Evolutionary conservation across 2,888 invertebrate species (phyloP), one percentile per base, ranked within the genome.

Genomic region (Nysson spinosus): DNA sequence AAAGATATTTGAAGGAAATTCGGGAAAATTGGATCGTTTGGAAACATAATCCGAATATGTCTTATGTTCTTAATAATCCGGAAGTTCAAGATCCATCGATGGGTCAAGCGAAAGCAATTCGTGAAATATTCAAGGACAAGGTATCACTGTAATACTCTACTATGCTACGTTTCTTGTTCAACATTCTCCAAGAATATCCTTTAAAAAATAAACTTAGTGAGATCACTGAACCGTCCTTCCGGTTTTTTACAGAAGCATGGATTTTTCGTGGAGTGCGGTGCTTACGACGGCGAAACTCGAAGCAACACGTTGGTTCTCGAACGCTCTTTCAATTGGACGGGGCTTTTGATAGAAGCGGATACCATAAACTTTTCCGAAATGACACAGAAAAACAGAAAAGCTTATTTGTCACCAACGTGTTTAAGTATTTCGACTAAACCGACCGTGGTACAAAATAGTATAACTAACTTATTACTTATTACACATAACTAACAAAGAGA

Each of bases 251-350:
- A 89, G 88, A 84, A 52, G 71, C 83, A 87, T 67, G 90, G 90
- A 7, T 89, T 90, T 76, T 90, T 90, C 75, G 83, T 90, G 24
- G 90, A 90, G 75, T 89, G 89, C 62, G 90, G 90, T 2, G 90
- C 90, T 2, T 81, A 89, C 60, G 89, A 90, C 70, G 90, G 90
- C 0, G 90, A 90, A 75, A 88, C 88, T 1, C 81, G 89, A 17
- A 90, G 90, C 22, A 90, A 90, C 76, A 89, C 89, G 1, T 80
- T 90, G 9, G 87, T 86, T 58, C 83, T 90, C 46, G 90, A 90
- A 74, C 79, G 88, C 43, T 81, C 80, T 32, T 77, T 86, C 4
- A 87, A 85, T 30, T 90, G 90, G 90, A 85, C 80, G 1, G 90
- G 89, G 1, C 71, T 90, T 20, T 82, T 90, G 1, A 87, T 90